Evolutionary conservation across 2,797 vertebrate genomes (phyloP), one percentile per base, ranked within the genome.

Genomic region (Poecilia velifera): DNA sequence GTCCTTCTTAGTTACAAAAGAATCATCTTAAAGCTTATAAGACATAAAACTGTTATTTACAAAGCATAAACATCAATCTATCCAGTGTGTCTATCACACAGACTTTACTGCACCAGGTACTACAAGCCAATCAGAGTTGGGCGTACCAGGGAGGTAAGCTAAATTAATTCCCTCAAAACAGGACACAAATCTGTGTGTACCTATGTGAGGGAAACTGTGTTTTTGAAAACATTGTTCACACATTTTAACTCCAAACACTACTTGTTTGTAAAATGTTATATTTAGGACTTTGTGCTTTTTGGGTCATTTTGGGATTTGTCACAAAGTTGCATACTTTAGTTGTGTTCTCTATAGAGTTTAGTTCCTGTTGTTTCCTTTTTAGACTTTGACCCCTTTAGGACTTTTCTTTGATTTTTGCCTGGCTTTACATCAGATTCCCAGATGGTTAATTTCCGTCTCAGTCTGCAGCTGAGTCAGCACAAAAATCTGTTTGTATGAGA

Each of bases 111-210:
- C n/a, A 31, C 25, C 13, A 13, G n/a, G 9, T 45, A 75, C 59
- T 31, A 59, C 39, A 31, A 45, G 3, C 39, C 80, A 91, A 86
- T 89, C 86, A 34, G 71, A 62, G 80, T 88, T 84, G 83, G 72
- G n/a, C 72, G 25, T 84, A 89, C 76, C 82, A 80, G 79, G 86
- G 90, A 90, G 88, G 86, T 88, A 82, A 91, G 88, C 80, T 90
- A 89, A 89, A 92, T 90, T 84, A 90, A 91, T 92, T 85, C 84
- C 86, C 84, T 79, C 86, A 82, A 76, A 72, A 86, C 84, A 82
- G 88, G 86, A 86, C 84, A 89, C 59, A 83, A 86, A 83, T 87
- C 82, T 79, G 81, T 90, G 89, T 82, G 73, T 81, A 86, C 80
- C 46, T 73, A 70, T 83, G 73, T 83, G 79, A 79, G 81, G 53